Base-by-base conservation (phyloP, 2,888 invertebrate species). In the Ormyrus labotus region DNA sequence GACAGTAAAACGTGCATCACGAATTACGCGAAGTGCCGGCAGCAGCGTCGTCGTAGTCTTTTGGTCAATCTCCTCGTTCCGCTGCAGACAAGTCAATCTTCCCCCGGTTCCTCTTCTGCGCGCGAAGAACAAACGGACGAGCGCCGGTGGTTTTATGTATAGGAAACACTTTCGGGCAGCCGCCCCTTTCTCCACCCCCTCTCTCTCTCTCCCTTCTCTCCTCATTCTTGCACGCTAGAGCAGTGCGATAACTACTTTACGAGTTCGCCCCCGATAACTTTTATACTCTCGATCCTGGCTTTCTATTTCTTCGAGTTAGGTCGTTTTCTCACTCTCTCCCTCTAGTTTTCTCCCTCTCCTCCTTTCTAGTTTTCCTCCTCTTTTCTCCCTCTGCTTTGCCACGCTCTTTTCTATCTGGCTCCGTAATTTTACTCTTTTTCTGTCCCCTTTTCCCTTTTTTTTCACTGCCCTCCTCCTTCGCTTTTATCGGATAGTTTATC, bases 241-340 rank as follows among this genome's bases (percentile, higher is more conserved):
- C 75, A 78, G 78, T 69, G 80, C 80, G 84, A 83, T 83, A 83
- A 83, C 83, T 83, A 77, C 82, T 84, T 83, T 83, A 83, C 81
- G 81, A 81, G 81, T 82, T 83, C 75, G 60, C 79, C 81, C 53
- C 67, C 80, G 81, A 76, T 78, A 81, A 72, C 82, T 78, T 83
- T 82, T 81, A 80, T 81, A 80, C 75, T 73, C 73, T 76, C 80
- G 81, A 78, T 83, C 70, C 78, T 68, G 73, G 78, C 81, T 81
- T 81, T 81, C 81, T 78, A 81, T 81, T 78, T 70, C 74, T 68
- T 71, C 79, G 73, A 73, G 79, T 79, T 73, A 73, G 73, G 19
- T 78, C 58, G 57, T 64, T 79, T 60, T 57, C 63, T 61, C 55
- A 60, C 75, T 60, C 50, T 6, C 51, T 48, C 34, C 34, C 34